Evolutionary conservation across 23 tunicate species (phyloP).

Genomic region (Pegea sp.): DNA sequence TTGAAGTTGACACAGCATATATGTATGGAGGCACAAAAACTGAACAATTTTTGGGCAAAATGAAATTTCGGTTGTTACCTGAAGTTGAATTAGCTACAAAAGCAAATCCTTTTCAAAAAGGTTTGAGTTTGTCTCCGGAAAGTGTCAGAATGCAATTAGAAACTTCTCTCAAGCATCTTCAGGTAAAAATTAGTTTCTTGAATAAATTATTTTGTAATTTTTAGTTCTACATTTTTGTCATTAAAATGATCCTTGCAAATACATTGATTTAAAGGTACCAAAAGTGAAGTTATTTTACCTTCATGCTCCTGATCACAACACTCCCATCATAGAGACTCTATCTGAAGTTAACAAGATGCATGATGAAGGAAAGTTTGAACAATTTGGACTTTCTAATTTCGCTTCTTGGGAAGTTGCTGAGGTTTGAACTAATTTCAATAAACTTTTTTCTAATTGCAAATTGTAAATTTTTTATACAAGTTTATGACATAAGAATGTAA

Average conservation of each 20-base stretch:
- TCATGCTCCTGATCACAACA: conserved; percentile 88
- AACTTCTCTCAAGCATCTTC: conserved; percentile 35
- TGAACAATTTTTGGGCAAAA: conserved; percentile 46
- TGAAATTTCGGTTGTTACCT: conserved; percentile 1
- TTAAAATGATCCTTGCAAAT: no score
- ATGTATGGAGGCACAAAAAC: conserved; percentile 85
- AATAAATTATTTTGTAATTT: no score
- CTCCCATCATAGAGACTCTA: conserved; percentile 62
- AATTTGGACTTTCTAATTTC: conserved; percentile 77
- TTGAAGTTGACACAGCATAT: conserved; percentile 64
- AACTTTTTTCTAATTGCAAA: no score
- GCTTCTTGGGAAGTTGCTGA: conserved; percentile 93
- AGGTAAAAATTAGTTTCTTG: no score
- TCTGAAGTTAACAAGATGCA: conserved; percentile 35
- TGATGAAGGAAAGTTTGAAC: conserved; percentile 69
- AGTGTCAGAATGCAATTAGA: conserved; percentile 61
- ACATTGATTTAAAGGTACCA: conserved; percentile 1
- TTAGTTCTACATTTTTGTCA: no score
- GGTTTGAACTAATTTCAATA: no score
- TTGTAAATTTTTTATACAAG: no score
- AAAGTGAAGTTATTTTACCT: conserved; percentile 54
- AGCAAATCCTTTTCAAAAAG: conserved; percentile 69
- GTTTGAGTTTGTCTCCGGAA: conserved; percentile 23
- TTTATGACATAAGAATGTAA: no score
- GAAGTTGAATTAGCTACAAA: conserved; percentile 50